phyloP scores from a whole-genome alignment of 2,888 invertebrate species.

The Phragmatobia fuliginosa region DNA sequence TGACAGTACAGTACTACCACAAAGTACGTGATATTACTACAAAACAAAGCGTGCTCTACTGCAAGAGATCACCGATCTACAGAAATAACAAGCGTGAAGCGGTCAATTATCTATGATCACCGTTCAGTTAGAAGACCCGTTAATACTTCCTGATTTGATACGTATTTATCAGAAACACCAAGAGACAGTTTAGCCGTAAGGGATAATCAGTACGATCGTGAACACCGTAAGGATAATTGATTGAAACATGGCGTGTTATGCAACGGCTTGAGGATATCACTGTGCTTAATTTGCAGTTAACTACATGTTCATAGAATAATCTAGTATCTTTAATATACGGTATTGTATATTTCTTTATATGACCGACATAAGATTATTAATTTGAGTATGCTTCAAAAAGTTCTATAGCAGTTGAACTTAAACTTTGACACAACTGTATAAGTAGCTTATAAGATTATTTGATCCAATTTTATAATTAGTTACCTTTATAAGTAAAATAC shows the following conservation, averaged over 20 bases:
- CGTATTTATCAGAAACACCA: slow-evolving; percentile 21
- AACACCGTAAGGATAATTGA: slow-evolving; percentile 12
- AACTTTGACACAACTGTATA: too few relatives aligned
- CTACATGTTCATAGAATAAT: background rate
- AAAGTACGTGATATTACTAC: background rate
- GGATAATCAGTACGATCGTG: slow-evolving; percentile 10
- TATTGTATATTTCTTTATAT: too few relatives aligned
- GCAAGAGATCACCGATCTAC: slow-evolving; percentile 33
- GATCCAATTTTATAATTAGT: too few relatives aligned
- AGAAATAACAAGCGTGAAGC: slow-evolving; percentile 30
- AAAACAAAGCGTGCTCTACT: background rate
- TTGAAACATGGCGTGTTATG: slow-evolving; percentile 9
- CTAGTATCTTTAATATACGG: background rate
- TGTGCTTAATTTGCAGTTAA: background rate
- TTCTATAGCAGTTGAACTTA: too few relatives aligned
- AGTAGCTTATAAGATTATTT: too few relatives aligned
- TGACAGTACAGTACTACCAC: background rate
- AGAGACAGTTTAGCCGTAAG: slow-evolving; percentile 7
- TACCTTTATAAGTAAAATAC: too few relatives aligned
- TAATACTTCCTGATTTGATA: slow-evolving; percentile 21
- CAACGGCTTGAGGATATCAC: background rate
- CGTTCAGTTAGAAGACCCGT: slow-evolving; percentile 43
- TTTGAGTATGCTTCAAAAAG: too few relatives aligned
- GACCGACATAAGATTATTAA: too few relatives aligned
- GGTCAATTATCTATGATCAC: slow-evolving; percentile 41